Evolutionary conservation across 2,113 vertebrate species (phyloP).

Genomic region (Zosterops lateralis): DNA sequence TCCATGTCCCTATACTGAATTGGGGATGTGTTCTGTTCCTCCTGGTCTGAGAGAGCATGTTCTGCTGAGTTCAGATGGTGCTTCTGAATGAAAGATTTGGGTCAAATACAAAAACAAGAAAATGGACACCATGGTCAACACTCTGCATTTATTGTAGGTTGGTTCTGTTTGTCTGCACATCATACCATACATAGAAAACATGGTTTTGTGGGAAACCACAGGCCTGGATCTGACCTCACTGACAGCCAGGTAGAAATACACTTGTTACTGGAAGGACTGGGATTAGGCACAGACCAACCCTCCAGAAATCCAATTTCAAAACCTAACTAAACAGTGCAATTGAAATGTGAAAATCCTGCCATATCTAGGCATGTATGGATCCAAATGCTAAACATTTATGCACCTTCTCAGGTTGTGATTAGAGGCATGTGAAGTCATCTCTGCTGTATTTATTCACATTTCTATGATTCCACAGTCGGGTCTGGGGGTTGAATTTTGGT

Average conservation of each 20-base stretch:
- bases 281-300: neutral
- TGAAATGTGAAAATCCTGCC: neutral
- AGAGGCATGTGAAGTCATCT: neutral
- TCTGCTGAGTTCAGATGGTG: rapidly evolving
- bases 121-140: neutral
- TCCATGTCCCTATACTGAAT: neutral
- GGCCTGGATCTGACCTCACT: neutral
- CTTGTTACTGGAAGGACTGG: neutral
- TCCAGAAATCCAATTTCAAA: neutral
- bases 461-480: neutral
- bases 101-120: neutral
- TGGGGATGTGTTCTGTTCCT: too few relatives aligned
- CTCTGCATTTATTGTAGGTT: neutral
- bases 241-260: neutral
- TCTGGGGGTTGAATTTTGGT: neutral
- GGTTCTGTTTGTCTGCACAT: neutral
- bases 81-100: neutral
- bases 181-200: neutral
- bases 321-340: neutral
- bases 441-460: neutral
- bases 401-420: neutral
- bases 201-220: neutral
- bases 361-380: neutral
- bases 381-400: neutral
- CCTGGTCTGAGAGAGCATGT: neutral